Base-by-base conservation (phyloP, 30 jellyfish, hydroid and myxozoan species). In the Turritopsis dohrnii region DNA sequence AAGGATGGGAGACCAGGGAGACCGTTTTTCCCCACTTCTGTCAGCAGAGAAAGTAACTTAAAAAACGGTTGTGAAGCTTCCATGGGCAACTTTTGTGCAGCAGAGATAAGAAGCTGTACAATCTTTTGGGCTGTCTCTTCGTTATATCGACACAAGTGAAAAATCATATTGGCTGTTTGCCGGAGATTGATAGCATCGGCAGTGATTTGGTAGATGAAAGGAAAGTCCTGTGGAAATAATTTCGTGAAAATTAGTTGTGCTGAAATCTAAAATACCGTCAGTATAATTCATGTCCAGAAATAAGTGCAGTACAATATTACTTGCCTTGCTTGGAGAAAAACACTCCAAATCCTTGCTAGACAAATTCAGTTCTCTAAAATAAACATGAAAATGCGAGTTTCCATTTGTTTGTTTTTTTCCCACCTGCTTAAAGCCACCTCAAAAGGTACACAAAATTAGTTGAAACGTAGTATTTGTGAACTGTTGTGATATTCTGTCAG, bases 91-190 rank as follows among this genome's bases (percentile, higher is more conserved):
- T 75, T 84, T 75, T 84, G 90, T 31, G 79, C 88, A 28, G 88
- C 79, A 0, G 81, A 21, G 52, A 73, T 26, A 9, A 73, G 84
- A 13, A 84, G 81, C 16, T 84, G 89, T 25, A 84, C 81, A 31
- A 94, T 95, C 95, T 71, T 80, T 71, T 89, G 94, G n/a, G 99
- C 99, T 90, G 85, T 86, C 74, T 53, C 90, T 54, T 84, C 81
- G 84, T 94, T 89, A 88, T 83, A 85, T 72, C 89, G 91, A 71
- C 96, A 85, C 26, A 94, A 85, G 73, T 95, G 92, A 76, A 89
- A 86, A 22, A 94, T 86, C 20, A 94, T 85, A 31, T 94, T 93
- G 23, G 99, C 99, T 1, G 99, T 94, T 79, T 94, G 99, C 41
- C 94, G 85, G 65, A 94, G 87, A 84, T 94, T 94, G 80, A 94